phyloP scores from a whole-genome alignment of 2,797 vertebrate genomes.

The Notoglanidium macrostoma region DNA sequence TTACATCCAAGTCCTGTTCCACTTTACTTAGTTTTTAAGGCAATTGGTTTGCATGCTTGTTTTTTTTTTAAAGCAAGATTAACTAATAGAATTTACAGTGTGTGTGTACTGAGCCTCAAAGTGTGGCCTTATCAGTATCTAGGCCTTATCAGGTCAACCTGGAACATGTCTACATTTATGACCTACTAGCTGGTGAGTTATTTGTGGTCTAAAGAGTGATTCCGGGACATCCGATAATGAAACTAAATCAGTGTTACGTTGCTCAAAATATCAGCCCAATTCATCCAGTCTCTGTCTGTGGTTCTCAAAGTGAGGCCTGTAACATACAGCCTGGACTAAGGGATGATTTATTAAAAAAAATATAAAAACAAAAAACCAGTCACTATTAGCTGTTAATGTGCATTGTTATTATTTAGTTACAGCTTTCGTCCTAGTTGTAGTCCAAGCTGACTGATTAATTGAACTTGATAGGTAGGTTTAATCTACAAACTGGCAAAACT shows the following conservation, averaged over 20 bases:
- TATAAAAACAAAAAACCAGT: not conserved
- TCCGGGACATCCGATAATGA: not conserved
- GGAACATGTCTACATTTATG: not conserved
- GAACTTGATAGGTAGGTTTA: not conserved
- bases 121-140: not conserved
- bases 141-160: slow-evolving; percentile 5
- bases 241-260: not conserved
- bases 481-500: not conserved
- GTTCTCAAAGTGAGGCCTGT: not conserved
- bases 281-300: not conserved
- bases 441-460: not conserved
- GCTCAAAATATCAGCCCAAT: not conserved
- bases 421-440: not conserved
- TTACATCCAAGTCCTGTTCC: no score
- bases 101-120: not conserved
- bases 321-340: not conserved
- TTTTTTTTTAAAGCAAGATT: no score
- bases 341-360: not conserved
- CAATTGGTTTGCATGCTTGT: no score
- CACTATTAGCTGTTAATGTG: not conserved
- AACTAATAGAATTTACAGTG: no score
- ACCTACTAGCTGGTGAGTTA: not conserved
- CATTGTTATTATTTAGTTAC: not conserved
- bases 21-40: no score
- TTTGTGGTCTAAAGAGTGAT: not conserved